Evolutionary conservation across 2,888 invertebrate species (phyloP).

Genomic region (Galeopsomyia nigrocyanea): DNA sequence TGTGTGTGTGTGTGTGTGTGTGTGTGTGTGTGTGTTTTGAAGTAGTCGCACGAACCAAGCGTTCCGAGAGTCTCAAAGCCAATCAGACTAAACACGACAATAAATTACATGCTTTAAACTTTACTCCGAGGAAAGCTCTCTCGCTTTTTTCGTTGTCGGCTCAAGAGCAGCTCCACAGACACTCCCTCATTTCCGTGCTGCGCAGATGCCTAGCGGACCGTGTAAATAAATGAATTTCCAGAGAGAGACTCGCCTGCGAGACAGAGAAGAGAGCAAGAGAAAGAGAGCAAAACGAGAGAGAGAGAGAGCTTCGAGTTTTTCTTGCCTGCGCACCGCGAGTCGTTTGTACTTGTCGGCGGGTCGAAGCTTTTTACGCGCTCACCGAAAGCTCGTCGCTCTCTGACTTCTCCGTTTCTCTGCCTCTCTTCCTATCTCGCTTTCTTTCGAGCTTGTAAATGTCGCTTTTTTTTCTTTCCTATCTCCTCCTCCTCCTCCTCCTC

Average conservation of each 20-base stretch:
- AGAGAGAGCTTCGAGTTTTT: background rate
- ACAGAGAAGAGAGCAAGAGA: background rate
- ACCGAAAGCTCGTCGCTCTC: slow-evolving; percentile 8
- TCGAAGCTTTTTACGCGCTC: slow-evolving; percentile 18
- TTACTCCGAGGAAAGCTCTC: no score
- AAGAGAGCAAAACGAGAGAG: no score
- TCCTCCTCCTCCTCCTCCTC: background rate
- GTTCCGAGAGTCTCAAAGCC: no score
- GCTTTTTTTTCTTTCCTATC: background rate
- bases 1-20: no score
- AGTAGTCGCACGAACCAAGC: no score
- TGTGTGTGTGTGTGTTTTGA: no score
- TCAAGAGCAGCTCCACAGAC: background rate
- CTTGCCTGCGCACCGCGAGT: slow-evolving; percentile 5
- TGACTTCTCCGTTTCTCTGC: slow-evolving; percentile 23
- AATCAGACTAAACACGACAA: no score
- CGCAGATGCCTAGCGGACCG: slow-evolving; percentile 8
- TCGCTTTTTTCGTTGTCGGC: no score
- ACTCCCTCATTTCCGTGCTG: slow-evolving; percentile 24
- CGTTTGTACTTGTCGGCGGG: slow-evolving; percentile 38
- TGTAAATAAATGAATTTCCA: slow-evolving; percentile 43
- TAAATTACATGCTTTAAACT: no score
- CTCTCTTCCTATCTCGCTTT: slow-evolving; percentile 1
- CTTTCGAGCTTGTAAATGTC: slow-evolving; percentile 10
- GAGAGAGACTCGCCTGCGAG: no score